Evolutionary conservation across 2,888 invertebrate species (phyloP), one percentile per base, ranked within the genome.

Genomic region (Palloptera scutellata): DNA sequence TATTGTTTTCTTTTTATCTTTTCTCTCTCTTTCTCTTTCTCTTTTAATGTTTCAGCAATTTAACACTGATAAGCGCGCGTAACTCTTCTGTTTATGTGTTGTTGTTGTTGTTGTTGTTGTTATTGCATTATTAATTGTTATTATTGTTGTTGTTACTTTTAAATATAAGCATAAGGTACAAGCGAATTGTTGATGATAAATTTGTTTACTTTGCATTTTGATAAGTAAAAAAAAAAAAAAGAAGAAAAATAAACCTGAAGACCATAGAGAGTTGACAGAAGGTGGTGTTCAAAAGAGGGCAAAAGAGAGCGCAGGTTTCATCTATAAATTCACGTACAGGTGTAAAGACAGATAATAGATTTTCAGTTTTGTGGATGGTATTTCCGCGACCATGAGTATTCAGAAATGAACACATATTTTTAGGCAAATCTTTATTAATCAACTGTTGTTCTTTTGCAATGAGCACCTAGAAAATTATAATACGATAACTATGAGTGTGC

Each of bases 151-250:
- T 30, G 30, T 30, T 30, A 30, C 6, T 30, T 30, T 30, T 30
- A 30, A 30, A 30, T 30, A 30, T 30, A 30, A 30, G 30, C 30
- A 30, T 30, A 51, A 53, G 17, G 53, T 19, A 45, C 45, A 43
- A 30, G 6, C 30, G 6, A 30, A 54, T 15, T 54, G 45, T 17
- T 12, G 52, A 19, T 51, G 54, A 58, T 54, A 65, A 64, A 64
- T 67, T 12, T 58, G 64, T 61, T 66, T 57, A 64, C 57, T 66
- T 70, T 66, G 70, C 68, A 64, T 52, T 70, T 68, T 66, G 63
- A 66, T 68, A 65, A 67, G 65, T 45, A 9, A 51, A 51, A 48
- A 61, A 5, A n/a, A 41, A n/a, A n/a, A n/a, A n/a, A n/a, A n/a
- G n/a, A n/a, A n/a, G n/a, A n/a, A n/a, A n/a, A n/a, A n/a, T n/a